A percentile compares a stretch with the other conserved stretches of the same genome.
These are phyloP conservation scores for Lasioglossum morio DNA, from an alignment of 2,888 invertebrate species.

Conservation along the genomic window DNA sequence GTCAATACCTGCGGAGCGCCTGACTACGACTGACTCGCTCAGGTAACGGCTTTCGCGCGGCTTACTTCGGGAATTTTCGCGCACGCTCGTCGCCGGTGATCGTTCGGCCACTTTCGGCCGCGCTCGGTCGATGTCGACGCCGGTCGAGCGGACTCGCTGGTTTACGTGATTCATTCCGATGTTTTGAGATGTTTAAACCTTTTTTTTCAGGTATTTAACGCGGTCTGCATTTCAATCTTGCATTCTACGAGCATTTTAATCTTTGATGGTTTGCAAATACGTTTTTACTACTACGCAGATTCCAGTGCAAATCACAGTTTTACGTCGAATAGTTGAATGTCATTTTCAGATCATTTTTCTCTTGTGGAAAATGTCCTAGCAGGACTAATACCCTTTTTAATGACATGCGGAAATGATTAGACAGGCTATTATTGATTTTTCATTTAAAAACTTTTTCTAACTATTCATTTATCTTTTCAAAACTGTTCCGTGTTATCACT, in stretches of 20 bases:
- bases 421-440: too few species aligned
- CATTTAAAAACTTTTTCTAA: not conserved
- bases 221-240: not conserved
- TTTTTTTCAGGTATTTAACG: not conserved
- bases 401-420: too few species aligned
- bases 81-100: constrained; percentile 19
- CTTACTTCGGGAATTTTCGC: constrained; percentile 68
- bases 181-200: not conserved
- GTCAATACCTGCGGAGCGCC: constrained; percentile 62
- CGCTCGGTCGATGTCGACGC: constrained; percentile 4
- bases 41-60: constrained; percentile 75
- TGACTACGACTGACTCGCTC: constrained; percentile 67
- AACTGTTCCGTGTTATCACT: not conserved
- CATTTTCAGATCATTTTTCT: not conserved
- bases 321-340: not conserved
- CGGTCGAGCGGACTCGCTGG: not conserved
- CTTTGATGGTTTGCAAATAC: not conserved
- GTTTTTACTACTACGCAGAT: not conserved
- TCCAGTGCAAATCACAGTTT: not conserved
- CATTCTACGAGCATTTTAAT: not conserved
- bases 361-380: not conserved
- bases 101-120: constrained; percentile 26
- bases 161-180: not conserved
- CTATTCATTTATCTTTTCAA: too few species aligned
- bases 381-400: not conserved